These are phyloP conservation scores for Rhodeus uyekii DNA, from an alignment of 2,797 vertebrate species.

Conservation along the genomic window DNA sequence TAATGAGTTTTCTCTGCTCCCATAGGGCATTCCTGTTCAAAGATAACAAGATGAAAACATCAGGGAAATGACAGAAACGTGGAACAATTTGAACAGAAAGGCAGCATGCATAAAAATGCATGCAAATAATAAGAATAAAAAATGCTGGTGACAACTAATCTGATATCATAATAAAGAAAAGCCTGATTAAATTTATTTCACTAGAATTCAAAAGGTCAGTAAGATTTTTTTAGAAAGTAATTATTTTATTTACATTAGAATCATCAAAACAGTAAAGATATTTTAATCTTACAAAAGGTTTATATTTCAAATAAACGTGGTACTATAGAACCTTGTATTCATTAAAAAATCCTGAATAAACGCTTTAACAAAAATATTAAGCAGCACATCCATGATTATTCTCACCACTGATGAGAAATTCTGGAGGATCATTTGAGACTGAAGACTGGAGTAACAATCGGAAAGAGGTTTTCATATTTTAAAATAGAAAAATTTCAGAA, in stretches of 20 bases:
- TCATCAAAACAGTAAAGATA: background rate
- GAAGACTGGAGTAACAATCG: background rate
- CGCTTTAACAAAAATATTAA: background rate
- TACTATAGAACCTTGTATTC: background rate
- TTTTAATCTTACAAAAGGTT: background rate
- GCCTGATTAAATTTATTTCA: background rate
- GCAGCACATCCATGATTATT: background rate
- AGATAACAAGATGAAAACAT: background rate
- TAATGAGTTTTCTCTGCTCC: slow-evolving; percentile 96
- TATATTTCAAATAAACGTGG: background rate
- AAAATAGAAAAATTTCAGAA: background rate
- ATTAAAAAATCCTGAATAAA: background rate
- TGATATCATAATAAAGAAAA: background rate
- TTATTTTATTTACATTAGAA: background rate
- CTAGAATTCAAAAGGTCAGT: background rate
- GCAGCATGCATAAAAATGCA: too few species aligned
- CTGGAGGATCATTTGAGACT: background rate
- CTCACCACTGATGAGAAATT: background rate
- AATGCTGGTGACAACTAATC: background rate
- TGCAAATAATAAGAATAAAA: too few species aligned
- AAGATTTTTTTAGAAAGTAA: background rate
- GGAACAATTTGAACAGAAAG: slow-evolving; percentile 17
- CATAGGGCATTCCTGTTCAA: slow-evolving; percentile 92
- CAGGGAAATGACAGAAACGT: background rate
- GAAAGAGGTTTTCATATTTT: background rate